Evolutionary conservation across 2,797 vertebrate genomes (phyloP).

Genomic region (Pampus argenteus): DNA sequence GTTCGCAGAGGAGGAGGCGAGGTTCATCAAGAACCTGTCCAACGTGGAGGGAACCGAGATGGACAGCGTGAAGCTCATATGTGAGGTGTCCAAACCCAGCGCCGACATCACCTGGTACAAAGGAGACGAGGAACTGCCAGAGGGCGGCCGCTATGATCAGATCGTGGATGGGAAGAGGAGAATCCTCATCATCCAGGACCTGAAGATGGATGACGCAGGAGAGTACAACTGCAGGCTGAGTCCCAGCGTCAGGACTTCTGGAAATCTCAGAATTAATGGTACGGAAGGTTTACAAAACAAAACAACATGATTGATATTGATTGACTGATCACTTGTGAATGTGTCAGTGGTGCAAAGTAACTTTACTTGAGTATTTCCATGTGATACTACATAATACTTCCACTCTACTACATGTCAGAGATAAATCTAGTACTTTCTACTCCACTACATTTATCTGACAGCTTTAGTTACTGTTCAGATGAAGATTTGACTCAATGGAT

Average conservation of each 20-base stretch:
- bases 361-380: no score
- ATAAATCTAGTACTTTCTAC: no score
- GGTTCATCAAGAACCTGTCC: slow-evolving; percentile 95
- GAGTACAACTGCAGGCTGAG: slow-evolving; percentile 94
- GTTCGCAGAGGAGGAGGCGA: slow-evolving; percentile 92
- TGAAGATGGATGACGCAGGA: slow-evolving; percentile 88
- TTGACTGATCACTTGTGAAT: not conserved
- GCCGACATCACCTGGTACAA: slow-evolving; percentile 95
- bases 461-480: no score
- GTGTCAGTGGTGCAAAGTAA: no score
- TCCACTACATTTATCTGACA: no score
- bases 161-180: slow-evolving; percentile 92
- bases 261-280: slow-evolving; percentile 93
- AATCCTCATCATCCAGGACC: slow-evolving; percentile 91
- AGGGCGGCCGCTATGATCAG: slow-evolving; percentile 93
- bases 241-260: slow-evolving; percentile 85
- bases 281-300: slow-evolving; percentile 15
- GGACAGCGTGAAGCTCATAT: slow-evolving; percentile 93
- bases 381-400: no score
- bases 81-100: slow-evolving; percentile 94
- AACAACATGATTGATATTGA: not conserved
- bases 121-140: slow-evolving; percentile 93
- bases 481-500: no score
- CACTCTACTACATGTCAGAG: no score
- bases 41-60: slow-evolving; percentile 94